Evolutionary conservation across 2,113 vertebrate species (phyloP).

Genomic region (Beaufortia kweichowensis): DNA sequence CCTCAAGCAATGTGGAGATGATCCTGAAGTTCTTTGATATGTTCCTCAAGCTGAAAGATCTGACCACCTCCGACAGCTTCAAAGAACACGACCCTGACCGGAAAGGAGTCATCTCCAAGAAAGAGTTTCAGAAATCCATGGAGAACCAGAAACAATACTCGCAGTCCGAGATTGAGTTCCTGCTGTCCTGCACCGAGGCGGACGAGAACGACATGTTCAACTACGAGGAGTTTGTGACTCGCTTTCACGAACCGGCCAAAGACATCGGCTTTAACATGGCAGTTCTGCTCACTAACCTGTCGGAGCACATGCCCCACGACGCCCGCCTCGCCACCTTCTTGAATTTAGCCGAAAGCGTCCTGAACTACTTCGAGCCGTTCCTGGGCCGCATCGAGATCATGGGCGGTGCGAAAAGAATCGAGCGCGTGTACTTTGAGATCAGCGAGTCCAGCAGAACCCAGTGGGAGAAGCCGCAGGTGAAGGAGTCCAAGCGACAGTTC

Average conservation of each 20-base stretch:
- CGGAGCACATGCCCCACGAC: constrained; percentile 96
- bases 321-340: constrained; percentile 88
- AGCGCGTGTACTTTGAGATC: constrained; percentile 97
- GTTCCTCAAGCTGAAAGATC: constrained; percentile 98
- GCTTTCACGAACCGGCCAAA: constrained; percentile 95
- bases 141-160: constrained; percentile 97
- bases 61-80: constrained; percentile 94
- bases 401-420: constrained; percentile 96
- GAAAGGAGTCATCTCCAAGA: constrained; percentile 96
- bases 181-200: constrained; percentile 91
- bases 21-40: constrained; percentile 99
- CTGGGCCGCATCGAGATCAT: constrained; percentile 97
- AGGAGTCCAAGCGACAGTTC: constrained; percentile 96
- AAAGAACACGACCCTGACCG: constrained; percentile 90
- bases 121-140: constrained; percentile 98
- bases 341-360: constrained; percentile 89
- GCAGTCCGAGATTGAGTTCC: constrained; percentile 93
- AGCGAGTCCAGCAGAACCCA: constrained; percentile 95
- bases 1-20: constrained; percentile 97
- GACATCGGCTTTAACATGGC: constrained; percentile 98
- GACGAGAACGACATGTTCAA: constrained; percentile 98
- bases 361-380: constrained; percentile 94
- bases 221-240: constrained; percentile 92
- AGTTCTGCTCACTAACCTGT: constrained; percentile 91
- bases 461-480: constrained; percentile 98